Base-by-base conservation (phyloP, 2,797 vertebrate species). In the Sebastes nivosus region DNA sequence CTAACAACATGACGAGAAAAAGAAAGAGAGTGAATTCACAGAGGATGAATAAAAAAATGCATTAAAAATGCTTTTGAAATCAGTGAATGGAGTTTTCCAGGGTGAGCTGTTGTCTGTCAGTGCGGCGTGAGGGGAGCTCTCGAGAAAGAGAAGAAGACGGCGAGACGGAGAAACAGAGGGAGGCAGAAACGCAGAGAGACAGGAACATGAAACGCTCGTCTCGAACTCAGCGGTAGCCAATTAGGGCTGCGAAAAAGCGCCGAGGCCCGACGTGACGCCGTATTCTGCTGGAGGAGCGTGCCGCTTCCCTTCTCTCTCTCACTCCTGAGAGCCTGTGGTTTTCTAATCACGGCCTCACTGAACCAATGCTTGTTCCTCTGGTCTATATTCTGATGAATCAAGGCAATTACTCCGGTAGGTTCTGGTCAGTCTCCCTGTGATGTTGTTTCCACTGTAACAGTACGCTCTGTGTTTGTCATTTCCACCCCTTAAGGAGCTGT, bases 221-320 rank as follows among this genome's bases (percentile, higher is more conserved):
- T 89, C 81, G 32, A 88, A 85, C 85, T 82, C 90, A 79, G 89
- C 87, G 79, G 90, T n/a, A 71, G 85, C 93, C 93, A 95, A 95
- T 95, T 95, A 95, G 57, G 74, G 77, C 74, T 86, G 87, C 79
- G 88, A 90, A 91, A 82, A 87, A 69, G 64, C 29, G 50, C 75
- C 76, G 88, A 82, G 79, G 81, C 85, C 82, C 80, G 59, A 87
- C 76, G 87, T 86, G 86, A 84, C 75, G 67, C 84, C 64, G n/a
- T 72, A 67, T 71, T 90, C 84, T 79, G 81, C 79, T 42, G 76
- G 74, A 86, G 60, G 72, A 86, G 63, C 46, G 27, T 20, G 64
- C 46, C 11, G 63, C 72, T 79, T 76, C 76, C 57, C 50, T 71
- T 77, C 64, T 80, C 80, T 25, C 75, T 74, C 79, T 76, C 61